phyloP scores from a whole-genome alignment of 2,888 invertebrate genomes.

The Gerris lacustris region DNA sequence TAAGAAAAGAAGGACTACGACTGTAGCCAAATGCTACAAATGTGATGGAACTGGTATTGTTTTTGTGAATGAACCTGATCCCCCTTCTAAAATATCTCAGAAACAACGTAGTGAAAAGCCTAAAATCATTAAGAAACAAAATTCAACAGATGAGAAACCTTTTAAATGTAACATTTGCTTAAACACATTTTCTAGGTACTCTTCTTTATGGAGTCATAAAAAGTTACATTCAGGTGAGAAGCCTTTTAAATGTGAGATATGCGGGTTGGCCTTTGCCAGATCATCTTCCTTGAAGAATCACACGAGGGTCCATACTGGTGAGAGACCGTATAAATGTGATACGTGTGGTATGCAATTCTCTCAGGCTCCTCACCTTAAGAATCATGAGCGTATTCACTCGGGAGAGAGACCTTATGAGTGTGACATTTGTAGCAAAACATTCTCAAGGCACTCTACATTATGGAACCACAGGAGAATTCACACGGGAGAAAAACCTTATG shows the following conservation, averaged over 20 bases:
- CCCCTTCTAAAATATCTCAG: constrained; percentile 36
- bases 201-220: constrained; percentile 79
- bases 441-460: constrained; percentile 72
- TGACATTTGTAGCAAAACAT: constrained; percentile 78
- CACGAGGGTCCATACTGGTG: constrained; percentile 71
- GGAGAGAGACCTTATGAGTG: constrained; percentile 80
- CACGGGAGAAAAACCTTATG: constrained; percentile 69
- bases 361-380: constrained; percentile 76
- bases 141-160: constrained; percentile 53
- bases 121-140: neutral
- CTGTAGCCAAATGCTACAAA: constrained; percentile 76
- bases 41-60: constrained; percentile 81
- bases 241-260: constrained; percentile 78
- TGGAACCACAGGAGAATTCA: constrained; percentile 83
- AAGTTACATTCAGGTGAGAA: constrained; percentile 71
- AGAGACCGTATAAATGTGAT: constrained; percentile 51
- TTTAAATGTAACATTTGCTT: constrained; percentile 82
- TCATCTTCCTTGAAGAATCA: constrained; percentile 84
- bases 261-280: constrained; percentile 76
- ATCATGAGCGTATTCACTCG: constrained; percentile 77
- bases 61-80: constrained; percentile 41
- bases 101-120: constrained; percentile 19
- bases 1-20: constrained; percentile 60
- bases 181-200: constrained; percentile 45
- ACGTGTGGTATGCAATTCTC: constrained; percentile 86